Evolutionary conservation across 2,113 vertebrate species (phyloP).

Genomic region (Todiramphus chloris): DNA sequence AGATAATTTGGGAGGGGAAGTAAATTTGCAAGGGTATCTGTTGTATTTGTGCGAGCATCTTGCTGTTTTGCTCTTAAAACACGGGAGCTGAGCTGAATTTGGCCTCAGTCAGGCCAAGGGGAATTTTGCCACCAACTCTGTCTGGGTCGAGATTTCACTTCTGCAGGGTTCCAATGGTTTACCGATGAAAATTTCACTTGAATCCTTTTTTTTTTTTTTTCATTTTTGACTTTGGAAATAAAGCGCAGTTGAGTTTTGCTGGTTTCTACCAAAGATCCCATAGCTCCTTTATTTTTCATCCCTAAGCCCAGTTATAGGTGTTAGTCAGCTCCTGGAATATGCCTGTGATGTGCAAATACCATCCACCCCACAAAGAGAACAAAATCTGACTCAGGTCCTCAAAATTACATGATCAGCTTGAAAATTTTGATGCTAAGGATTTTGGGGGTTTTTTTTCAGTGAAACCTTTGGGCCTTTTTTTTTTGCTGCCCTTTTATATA

Average conservation of each 20-base stretch:
- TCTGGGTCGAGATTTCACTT: neutral
- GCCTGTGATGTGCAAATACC: neutral
- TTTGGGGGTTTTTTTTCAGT: neutral
- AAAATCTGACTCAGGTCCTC: slow-evolving; percentile 51
- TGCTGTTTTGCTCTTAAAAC: neutral
- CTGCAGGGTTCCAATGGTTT: neutral
- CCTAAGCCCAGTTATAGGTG: neutral
- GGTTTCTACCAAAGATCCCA: neutral
- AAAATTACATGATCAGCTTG: slow-evolving; percentile 31
- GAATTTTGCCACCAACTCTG: neutral
- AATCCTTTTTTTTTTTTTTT: neutral
- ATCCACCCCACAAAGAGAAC: neutral
- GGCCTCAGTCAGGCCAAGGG: neutral
- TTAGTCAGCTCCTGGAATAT: slow-evolving; percentile 34
- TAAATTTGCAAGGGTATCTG: neutral
- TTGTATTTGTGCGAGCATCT: neutral
- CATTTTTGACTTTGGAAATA: neutral
- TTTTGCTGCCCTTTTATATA: neutral
- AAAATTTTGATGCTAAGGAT: neutral
- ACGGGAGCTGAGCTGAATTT: neutral
- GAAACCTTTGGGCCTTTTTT: neutral
- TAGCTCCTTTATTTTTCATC: neutral
- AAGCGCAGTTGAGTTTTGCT: neutral
- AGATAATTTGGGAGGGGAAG: neutral
- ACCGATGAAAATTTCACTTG: neutral